Conservation (phyloP, 2,888 invertebrate species). For the Melitaea athalia region DNA sequence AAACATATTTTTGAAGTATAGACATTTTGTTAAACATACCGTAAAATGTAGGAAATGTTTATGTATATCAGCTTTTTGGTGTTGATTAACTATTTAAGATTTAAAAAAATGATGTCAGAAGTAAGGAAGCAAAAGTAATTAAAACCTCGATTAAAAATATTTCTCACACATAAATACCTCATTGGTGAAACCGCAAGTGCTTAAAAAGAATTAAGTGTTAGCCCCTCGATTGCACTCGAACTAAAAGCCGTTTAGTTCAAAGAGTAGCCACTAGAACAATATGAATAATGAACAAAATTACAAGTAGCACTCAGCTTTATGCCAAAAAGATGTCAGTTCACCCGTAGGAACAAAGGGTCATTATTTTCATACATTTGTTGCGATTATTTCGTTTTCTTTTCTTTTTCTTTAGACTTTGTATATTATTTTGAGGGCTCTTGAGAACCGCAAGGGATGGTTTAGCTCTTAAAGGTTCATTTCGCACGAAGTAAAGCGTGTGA, state of each 20-base stretch:
- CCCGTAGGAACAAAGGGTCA: conserved; percentile 57
- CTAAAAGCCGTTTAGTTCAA: conserved; percentile 58
- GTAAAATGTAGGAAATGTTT: not conserved
- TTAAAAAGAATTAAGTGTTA: conserved; percentile 55
- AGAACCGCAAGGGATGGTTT: conserved; percentile 49
- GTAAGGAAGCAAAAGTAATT: not conserved
- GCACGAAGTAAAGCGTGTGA: conserved; percentile 49
- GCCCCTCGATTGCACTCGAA: conserved; percentile 55
- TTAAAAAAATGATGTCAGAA: not conserved
- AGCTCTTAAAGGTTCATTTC: conserved; percentile 50
- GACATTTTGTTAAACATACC: not conserved
- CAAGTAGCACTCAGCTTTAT: conserved; percentile 66
- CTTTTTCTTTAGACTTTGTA: conserved; percentile 52
- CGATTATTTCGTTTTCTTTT: conserved; percentile 68
- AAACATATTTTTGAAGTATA: not conserved
- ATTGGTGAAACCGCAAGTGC: conserved; percentile 45
- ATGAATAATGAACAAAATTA: conserved; percentile 63
- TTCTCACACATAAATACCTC: conserved; percentile 40
- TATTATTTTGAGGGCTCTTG: conserved; percentile 54
- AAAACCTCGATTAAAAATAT: conserved; percentile 20
- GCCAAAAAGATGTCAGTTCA: conserved; percentile 69
- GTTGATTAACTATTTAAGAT: not conserved
- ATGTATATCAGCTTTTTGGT: not conserved
- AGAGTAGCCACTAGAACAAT: conserved; percentile 66
- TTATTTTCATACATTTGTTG: conserved; percentile 77